Conservation (phyloP, 2,113 vertebrate genomes). For the Sphaerodactylus townsendi region DNA sequence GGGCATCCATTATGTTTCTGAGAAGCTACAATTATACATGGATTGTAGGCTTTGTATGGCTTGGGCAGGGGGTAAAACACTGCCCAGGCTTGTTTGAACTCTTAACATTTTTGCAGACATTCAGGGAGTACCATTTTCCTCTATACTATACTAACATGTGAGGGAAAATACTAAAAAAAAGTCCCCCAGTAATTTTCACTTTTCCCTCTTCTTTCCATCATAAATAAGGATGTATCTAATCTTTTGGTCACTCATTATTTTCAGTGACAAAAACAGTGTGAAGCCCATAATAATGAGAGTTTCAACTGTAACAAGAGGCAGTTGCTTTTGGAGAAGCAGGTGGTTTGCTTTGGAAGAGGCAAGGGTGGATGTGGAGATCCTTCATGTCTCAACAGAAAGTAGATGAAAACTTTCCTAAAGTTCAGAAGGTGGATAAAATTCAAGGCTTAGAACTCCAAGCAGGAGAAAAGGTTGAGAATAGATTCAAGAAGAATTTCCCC, state of each 20-base stretch:
- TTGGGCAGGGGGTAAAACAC: not conserved
- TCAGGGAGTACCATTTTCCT: slow-evolving; percentile 18
- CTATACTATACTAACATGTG: not conserved
- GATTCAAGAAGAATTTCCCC: not conserved
- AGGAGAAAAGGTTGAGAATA: not conserved
- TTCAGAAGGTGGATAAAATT: not conserved
- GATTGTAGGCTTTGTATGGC: not conserved
- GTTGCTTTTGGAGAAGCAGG: not conserved
- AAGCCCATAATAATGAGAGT: not conserved
- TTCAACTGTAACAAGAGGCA: not conserved
- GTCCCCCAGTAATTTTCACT: too few species aligned
- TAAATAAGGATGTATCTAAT: slow-evolving; percentile 25
- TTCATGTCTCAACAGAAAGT: not conserved
- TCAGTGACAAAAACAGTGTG: not conserved
- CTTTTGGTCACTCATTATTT: slow-evolving; percentile 21
- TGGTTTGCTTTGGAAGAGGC: not conserved
- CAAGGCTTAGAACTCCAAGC: not conserved
- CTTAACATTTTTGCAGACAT: slow-evolving; percentile 13
- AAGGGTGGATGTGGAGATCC: not conserved
- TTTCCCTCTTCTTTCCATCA: slow-evolving; percentile 21
- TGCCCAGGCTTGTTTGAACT: not conserved
- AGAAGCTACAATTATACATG: not conserved
- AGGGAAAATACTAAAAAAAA: too few species aligned
- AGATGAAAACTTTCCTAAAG: not conserved
- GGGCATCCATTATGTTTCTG: not conserved